Evolutionary conservation across 2,888 invertebrate species (phyloP), one percentile per base, ranked within the genome.

Genomic region (Eurytoma adleriae): DNA sequence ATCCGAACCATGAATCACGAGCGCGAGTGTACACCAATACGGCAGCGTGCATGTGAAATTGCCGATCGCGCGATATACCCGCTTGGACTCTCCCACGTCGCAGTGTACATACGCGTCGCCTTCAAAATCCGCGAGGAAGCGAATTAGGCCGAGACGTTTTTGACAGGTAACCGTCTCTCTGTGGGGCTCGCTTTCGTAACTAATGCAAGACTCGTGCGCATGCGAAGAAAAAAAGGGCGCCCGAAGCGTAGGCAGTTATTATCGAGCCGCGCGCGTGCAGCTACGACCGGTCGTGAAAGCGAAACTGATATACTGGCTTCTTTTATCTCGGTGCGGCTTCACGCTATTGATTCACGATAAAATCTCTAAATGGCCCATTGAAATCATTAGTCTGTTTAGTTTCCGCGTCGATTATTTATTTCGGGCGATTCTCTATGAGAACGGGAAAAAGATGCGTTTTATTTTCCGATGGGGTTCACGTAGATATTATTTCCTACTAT

Each of bases 51-150:
- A 69, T 68, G 74, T 74, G 62, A 61, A 62, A 62, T 78, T 54
- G 57, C 10, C 77, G 83, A 57, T 57, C 59, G 48, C 78, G 71
- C 69, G 69, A 57, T 79, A 74, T 74, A 57, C 74, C 64, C 10
- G 69, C 16, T 50, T 24, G 30, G 20, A 56, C 56, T 13, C 59
- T 62, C 70, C 70, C 70, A 64, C 70, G 56, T 64, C 10, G 54
- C 54, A 12, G 2, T 14, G 14, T 54, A n/a, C 2, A 54, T 16
- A 10, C 14, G 20, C 20, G 40, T 40, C 27, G 79, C 56, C 79
- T 74, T 79, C 69, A 79, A 78, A 79, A 79, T 64, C 18, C 54
- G 61, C 69, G 56, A 50, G 69, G 72, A 57, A 79, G 69, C 68
- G 73, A 78, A 73, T 78, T 73, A 73, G 68, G 72, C 56, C 66